Evolutionary conservation across 2,888 invertebrate species (phyloP).

Genomic region (Ephialtes manifestator): DNA sequence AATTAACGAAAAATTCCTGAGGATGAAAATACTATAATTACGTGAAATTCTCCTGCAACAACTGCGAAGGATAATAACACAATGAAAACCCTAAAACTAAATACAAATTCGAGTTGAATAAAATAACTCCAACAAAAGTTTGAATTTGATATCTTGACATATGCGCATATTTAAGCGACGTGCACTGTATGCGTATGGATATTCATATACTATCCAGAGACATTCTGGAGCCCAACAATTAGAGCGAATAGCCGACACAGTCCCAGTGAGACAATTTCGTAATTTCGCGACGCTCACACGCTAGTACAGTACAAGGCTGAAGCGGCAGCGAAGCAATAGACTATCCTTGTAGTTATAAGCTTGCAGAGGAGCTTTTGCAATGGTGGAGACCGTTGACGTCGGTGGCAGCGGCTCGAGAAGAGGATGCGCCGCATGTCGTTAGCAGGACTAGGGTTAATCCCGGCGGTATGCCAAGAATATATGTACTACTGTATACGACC

Average conservation of each 20-base stretch:
- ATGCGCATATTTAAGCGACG: conserved; percentile 18
- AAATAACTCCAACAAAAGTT: conserved; percentile 15
- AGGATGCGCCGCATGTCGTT: conserved; percentile 67
- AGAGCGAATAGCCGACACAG: conserved; percentile 53
- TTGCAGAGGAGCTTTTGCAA: conserved; percentile 50
- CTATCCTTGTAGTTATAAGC: conserved; percentile 36
- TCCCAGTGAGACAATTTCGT: conserved; percentile 61
- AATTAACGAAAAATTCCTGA: no score
- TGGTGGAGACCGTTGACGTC: conserved; percentile 47
- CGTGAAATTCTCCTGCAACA: no score
- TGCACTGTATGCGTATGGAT: conserved; percentile 1
- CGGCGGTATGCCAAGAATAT: conserved; percentile 66
- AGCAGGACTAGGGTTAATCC: conserved; percentile 64
- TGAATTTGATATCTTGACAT: neutral
- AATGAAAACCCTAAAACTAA: neutral
- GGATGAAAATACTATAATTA: no score
- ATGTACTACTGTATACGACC: neutral
- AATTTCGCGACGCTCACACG: conserved; percentile 54
- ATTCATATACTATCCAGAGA: neutral
- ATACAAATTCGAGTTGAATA: neutral
- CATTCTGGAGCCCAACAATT: conserved; percentile 48
- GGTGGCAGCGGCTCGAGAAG: conserved; percentile 59
- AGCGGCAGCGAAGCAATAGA: conserved; percentile 22
- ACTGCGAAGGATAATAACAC: neutral
- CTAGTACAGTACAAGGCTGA: conserved; percentile 29